Conservation (phyloP, 1,140 invertebrate species). For the Trichomalopsis sarcophagae region DNA sequence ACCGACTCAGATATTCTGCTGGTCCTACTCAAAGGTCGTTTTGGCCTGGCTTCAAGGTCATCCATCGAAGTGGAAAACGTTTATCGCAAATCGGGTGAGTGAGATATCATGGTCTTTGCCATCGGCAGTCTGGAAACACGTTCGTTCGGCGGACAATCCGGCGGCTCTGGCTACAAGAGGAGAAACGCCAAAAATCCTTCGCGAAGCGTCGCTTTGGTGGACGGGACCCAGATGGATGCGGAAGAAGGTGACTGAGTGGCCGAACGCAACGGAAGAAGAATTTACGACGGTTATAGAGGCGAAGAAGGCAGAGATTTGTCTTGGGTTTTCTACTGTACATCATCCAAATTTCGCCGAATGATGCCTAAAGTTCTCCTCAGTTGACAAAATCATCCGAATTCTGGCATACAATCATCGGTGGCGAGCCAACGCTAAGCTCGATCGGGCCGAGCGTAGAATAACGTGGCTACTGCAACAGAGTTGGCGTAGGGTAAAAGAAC, state of each 20-base stretch:
- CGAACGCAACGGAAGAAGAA: not conserved
- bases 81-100: slow-evolving; percentile 14
- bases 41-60: not conserved
- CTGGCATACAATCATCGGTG: too few relatives aligned
- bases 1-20: not conserved
- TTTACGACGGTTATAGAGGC: not conserved
- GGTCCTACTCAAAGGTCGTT: slow-evolving; percentile 26
- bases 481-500: too few relatives aligned
- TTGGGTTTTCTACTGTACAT: not conserved
- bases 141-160: slow-evolving; percentile 23
- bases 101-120: not conserved
- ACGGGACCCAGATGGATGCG: not conserved
- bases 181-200: not conserved
- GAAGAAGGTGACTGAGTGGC: not conserved
- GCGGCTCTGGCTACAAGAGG: slow-evolving; percentile 12
- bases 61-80: slow-evolving; percentile 27
- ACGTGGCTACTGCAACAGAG: too few relatives aligned
- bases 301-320: not conserved
- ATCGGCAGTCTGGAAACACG: not conserved
- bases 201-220: not conserved
- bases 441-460: too few relatives aligned
- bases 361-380: too few relatives aligned
- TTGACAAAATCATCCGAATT: too few relatives aligned
- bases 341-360: too few relatives aligned
- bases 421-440: too few relatives aligned